These are phyloP conservation scores for Artemia franciscana DNA, from an alignment of 1,140 invertebrate species.

Conservation along the genomic window DNA sequence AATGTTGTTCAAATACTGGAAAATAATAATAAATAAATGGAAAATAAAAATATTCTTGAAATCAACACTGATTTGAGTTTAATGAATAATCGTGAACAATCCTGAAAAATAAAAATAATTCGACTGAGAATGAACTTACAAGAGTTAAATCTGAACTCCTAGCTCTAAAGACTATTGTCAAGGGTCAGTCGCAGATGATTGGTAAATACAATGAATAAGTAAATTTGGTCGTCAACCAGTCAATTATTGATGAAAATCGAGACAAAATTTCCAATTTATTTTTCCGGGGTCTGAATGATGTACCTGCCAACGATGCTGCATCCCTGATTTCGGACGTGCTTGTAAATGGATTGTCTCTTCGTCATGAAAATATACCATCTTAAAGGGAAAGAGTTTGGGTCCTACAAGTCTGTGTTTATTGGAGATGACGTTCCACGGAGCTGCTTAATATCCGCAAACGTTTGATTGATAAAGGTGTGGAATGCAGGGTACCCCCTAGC, in stretches of 20 bases:
- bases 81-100: neutral
- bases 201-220: neutral
- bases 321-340: neutral
- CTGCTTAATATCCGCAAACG: neutral
- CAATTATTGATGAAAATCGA: neutral
- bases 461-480: neutral
- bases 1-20: too few species aligned
- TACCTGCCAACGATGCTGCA: neutral
- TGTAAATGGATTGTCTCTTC: neutral
- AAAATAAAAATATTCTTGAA: too few species aligned
- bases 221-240: neutral
- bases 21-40: too few species aligned
- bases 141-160: neutral
- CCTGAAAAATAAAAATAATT: neutral
- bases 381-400: neutral
- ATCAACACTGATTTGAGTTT: too few species aligned
- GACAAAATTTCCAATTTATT: neutral
- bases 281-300: neutral
- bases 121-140: neutral
- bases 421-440: neutral
- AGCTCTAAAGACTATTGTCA: neutral
- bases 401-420: neutral
- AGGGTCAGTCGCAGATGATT: neutral
- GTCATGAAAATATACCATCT: neutral
- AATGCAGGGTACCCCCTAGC: neutral